Conservation (phyloP, 2,888 invertebrate species). For the Torymus aiolomorphi region DNA sequence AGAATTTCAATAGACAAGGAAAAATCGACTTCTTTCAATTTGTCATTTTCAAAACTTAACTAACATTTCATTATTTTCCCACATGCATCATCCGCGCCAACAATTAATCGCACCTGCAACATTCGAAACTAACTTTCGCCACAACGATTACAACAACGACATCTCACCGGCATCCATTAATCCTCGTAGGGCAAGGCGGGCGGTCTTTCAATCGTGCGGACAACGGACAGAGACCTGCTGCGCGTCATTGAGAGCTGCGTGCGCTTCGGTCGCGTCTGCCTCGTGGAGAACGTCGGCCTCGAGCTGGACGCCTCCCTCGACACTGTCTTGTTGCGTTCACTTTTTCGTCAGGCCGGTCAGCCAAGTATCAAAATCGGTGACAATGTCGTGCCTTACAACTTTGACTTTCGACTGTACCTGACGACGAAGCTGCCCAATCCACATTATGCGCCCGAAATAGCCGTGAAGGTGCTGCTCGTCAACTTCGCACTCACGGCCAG, state of each 20-base stretch:
- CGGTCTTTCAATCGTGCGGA: constrained; percentile 83
- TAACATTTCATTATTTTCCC: too few relatives aligned
- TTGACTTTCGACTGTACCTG: constrained; percentile 88
- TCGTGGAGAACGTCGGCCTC: constrained; percentile 90
- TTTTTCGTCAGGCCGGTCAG: constrained; percentile 87
- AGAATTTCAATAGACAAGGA: too few relatives aligned
- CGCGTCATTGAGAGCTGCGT: constrained; percentile 82
- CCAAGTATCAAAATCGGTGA: constrained; percentile 90
- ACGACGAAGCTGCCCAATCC: constrained; percentile 94
- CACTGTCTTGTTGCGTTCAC: constrained; percentile 86
- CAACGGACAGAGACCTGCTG: constrained; percentile 84
- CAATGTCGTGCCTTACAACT: constrained; percentile 86
- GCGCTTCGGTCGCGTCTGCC: constrained; percentile 84
- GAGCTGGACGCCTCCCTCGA: constrained; percentile 92
- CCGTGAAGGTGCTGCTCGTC: constrained; percentile 89
- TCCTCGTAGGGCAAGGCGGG: constrained; percentile 81
- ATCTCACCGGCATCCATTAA: background rate
- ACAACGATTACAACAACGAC: too few relatives aligned
- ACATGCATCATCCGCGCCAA: too few relatives aligned
- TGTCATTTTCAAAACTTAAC: too few relatives aligned
- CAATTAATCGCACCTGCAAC: too few relatives aligned
- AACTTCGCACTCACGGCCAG: constrained; percentile 92
- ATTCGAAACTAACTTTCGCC: too few relatives aligned
- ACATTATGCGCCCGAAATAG: constrained; percentile 90
- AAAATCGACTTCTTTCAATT: too few relatives aligned